Percentiles rank a stretch among this genome's conserved stretches.
Evolutionary conservation across 2,113 vertebrate genomes (phyloP).

Genomic region (Neotragus moschatus): DNA sequence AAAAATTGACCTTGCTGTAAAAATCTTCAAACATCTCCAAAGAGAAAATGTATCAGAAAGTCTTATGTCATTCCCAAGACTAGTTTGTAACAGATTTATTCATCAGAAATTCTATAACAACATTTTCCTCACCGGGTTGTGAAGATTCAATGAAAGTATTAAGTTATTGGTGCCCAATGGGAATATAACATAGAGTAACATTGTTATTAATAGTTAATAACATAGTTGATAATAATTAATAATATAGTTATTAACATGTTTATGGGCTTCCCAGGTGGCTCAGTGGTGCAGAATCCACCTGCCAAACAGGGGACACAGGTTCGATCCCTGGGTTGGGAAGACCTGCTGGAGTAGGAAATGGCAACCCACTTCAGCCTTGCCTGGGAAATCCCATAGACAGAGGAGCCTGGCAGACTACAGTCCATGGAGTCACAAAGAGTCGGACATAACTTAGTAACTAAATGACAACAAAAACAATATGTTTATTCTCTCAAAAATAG

Average conservation of each 20-base stretch:
- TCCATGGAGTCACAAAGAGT: not conserved
- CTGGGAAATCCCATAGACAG: not conserved
- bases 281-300: not conserved
- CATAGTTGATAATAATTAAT: not conserved
- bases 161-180: not conserved
- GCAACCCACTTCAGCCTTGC: not conserved
- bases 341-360: not conserved
- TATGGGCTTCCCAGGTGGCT: not conserved
- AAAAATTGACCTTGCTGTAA: not conserved
- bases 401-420: not conserved
- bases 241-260: not conserved
- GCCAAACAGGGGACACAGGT: not conserved
- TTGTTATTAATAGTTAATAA: not conserved
- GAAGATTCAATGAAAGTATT: not conserved
- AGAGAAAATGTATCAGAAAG: constrained; percentile 3
- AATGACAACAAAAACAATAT: not conserved
- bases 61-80: not conserved
- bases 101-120: not conserved
- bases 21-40: not conserved
- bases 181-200: not conserved
- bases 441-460: not conserved
- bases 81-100: not conserved
- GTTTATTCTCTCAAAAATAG: not conserved
- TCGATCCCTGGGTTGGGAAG: not conserved
- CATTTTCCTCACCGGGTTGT: not conserved